A percentile compares a stretch with the other conserved stretches of the same genome.
phyloP scores from a whole-genome alignment of 2,113 vertebrate genomes.

The Malurus melanocephalus region DNA sequence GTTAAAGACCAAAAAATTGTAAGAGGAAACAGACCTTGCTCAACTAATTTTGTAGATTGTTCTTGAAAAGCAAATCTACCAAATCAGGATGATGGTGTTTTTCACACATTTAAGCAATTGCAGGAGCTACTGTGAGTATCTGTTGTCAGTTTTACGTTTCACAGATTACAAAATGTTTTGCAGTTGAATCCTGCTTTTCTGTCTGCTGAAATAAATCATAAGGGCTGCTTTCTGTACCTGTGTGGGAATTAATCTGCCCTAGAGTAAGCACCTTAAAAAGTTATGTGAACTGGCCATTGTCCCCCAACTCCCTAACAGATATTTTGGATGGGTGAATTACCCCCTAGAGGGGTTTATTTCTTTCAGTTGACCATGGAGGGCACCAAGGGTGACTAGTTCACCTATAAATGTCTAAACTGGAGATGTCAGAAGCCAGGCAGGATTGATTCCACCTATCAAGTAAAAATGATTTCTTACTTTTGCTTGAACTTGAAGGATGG shows the following conservation, averaged over 20 bases:
- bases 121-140: background rate
- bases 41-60: background rate
- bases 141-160: background rate
- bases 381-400: background rate
- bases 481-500: background rate
- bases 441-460: background rate
- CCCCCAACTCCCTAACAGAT: background rate
- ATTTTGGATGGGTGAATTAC: background rate
- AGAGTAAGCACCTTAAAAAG: background rate
- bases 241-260: background rate
- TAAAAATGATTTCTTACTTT: constrained; percentile 6
- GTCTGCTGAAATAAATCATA: background rate
- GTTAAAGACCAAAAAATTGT: background rate
- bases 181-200: background rate
- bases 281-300: background rate
- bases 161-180: background rate
- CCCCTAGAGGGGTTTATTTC: background rate
- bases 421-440: background rate
- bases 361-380: background rate
- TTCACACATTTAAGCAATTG: background rate
- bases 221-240: background rate
- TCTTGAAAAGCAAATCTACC: background rate
- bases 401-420: background rate
- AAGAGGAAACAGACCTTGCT: background rate
- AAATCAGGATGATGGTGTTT: background rate